Evolutionary conservation across 1,140 invertebrate genomes (phyloP), one percentile per base, ranked within the genome.

Genomic region (Nasonia vitripennis): DNA sequence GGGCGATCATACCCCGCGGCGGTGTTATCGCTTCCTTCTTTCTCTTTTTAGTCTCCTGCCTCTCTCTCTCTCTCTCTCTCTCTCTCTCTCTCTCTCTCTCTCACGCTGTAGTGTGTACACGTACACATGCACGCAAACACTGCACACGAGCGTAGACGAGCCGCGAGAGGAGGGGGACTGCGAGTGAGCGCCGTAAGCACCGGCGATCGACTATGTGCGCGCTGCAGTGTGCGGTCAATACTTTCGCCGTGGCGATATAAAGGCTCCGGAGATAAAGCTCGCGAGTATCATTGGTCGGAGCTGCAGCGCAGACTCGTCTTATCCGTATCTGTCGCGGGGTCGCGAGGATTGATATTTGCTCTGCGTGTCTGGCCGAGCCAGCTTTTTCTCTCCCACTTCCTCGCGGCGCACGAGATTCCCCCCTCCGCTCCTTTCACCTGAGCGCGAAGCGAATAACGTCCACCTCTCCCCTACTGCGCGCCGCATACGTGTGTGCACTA

Each of bases 191-290:
- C 20, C 23, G 20, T 23, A 75, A 78, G 67, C 80, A 83, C 62
- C 82, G 73, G 68, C 55, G 73, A 31, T 23, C 31, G 55, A 85
- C 62, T 17, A 11, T 20, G 23, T 20, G 27, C 9, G 68, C 27
- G 31, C 2, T 17, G 68, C 27, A 37, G 37, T 81, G 31, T 67
- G 34, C 87, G 88, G 90, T 91, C 91, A 91, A 91, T 92, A 91
- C 87, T 90, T 91, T 88, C 87, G 78, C 90, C 31, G 89, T 68
- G 81, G 20, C 84, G 80, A 91, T 91, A 92, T 92, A 92, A 92
- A 89, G 89, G 88, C 90, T 89, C 90, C 87, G 17, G 48, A 91
- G 92, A 93, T 93, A 92, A 91, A 91, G 87, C 87, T 88, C 86
- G 79, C 85, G 88, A 88, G 89, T 91, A 89, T 91, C 89, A 93